Evolutionary conservation across 2,888 invertebrate species (phyloP).

Genomic region (Gryllus longicercus): DNA sequence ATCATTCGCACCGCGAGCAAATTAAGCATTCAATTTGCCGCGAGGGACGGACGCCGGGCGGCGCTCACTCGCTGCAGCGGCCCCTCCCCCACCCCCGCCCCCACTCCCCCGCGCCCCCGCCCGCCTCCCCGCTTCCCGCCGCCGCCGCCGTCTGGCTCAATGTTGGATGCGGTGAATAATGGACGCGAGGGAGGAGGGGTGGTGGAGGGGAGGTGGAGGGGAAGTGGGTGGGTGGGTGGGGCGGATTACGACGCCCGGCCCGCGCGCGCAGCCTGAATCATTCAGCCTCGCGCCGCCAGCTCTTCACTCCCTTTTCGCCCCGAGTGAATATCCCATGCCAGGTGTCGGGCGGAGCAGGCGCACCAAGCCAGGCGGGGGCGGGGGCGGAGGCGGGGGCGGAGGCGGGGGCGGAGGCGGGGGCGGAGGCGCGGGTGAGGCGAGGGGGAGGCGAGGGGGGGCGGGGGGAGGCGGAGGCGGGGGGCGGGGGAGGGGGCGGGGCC

Average conservation of each 20-base stretch:
- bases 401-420: background rate
- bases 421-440: background rate
- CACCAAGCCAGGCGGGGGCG: background rate
- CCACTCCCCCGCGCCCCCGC: too few species aligned
- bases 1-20: conserved; percentile 1
- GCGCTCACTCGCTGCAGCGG: background rate
- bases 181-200: background rate
- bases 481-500: too few species aligned
- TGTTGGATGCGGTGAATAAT: conserved; percentile 10
- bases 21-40: conserved; percentile 17
- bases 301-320: background rate
- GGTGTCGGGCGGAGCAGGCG: background rate
- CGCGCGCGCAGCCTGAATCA: background rate
- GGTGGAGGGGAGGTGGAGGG: background rate
- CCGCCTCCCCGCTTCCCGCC: background rate
- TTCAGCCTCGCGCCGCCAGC: background rate
- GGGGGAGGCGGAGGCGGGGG: background rate
- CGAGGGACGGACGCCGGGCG: background rate
- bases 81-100: background rate
- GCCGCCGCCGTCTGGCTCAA: background rate
- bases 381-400: background rate
- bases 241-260: background rate
- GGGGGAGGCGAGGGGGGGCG: background rate
- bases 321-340: background rate
- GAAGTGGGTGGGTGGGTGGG: background rate